A percentile compares a stretch with the other conserved stretches of the same genome.
These are phyloP conservation scores for Drosophila aff. DNA, from an alignment of 1,140 invertebrate species.

Conservation along the genomic window DNA sequence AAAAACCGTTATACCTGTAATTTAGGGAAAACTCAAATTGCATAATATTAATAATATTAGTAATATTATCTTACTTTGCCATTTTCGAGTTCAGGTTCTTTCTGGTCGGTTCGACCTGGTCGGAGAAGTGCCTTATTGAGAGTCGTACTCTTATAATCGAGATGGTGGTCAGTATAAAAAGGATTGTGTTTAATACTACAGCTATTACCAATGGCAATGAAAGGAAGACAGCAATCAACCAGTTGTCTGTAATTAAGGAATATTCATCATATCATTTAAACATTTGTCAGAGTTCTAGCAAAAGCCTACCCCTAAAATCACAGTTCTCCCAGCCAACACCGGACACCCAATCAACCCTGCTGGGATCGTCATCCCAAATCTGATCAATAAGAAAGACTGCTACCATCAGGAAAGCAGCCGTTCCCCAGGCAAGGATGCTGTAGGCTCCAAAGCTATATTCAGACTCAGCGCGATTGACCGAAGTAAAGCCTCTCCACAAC, in stretches of 20 bases:
- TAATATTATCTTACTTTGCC: not conserved
- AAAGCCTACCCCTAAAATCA: too few species aligned
- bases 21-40: too few species aligned
- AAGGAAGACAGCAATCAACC: rapidly evolving
- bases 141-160: not conserved
- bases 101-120: not conserved
- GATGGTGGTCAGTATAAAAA: not conserved
- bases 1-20: too few species aligned
- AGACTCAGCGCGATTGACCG: not conserved
- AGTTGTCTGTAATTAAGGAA: not conserved
- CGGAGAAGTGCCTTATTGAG: not conserved
- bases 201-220: not conserved
- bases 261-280: too few species aligned
- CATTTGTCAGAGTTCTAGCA: too few species aligned
- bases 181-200: not conserved
- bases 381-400: not conserved
- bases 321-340: too few species aligned
- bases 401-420: not conserved
- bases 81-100: not conserved
- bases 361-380: not conserved
- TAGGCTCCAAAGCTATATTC: not conserved
- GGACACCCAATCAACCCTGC: not conserved
- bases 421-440: not conserved
- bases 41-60: not conserved
- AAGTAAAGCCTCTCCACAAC: not conserved